Base-by-base conservation (phyloP, 2,888 invertebrate genomes). In the Cheiracanthium punctorium region DNA sequence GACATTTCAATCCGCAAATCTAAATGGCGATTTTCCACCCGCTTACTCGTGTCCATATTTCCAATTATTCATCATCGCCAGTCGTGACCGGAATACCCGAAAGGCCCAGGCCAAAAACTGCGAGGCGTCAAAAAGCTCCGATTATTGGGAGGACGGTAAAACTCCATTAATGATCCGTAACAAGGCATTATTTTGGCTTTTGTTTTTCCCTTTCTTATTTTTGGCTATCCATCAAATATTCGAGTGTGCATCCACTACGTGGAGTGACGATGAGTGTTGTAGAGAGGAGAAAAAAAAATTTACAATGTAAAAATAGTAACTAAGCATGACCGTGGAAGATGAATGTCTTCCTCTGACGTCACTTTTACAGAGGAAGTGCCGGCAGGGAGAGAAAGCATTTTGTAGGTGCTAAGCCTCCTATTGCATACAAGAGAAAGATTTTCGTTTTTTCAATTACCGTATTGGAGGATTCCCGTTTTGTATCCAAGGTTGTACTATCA, bases 221-320 rank as follows among this genome's bases (percentile, higher is more conserved):
- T 85, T 85, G 84, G 84, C 84, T 73, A 85, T 85, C 84, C 79
- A 85, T 85, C 84, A 85, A 85, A 85, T 85, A 85, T 85, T 85
- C 73, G 84, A 79, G 79, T 79, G 84, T 79, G 58, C 84, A 85
- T 85, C 84, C 79, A 85, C 84, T 79, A n/a, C 79, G 73, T 32
- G 67, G 79, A 79, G 84, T 85, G 84, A 85, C 84, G 84, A 85
- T 80, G 80, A 86, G 86, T 80, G 86, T 58, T 58, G 58, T 58
- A n/a, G 58, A 24, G 24, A 48, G 64, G 71, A 58, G 72, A 64
- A 64, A 32, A 37, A 58, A 86, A 86, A 85, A 85, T 72, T 80
- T 75, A 86, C 86, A 80, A 76, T 86, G 86, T 86, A 86, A 86
- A 80, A 80, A 80, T 80, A 86, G 86, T 76, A 80, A 86, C 80